Conservation (phyloP, 2,113 vertebrate species). For the Heterocephalus glaber region DNA sequence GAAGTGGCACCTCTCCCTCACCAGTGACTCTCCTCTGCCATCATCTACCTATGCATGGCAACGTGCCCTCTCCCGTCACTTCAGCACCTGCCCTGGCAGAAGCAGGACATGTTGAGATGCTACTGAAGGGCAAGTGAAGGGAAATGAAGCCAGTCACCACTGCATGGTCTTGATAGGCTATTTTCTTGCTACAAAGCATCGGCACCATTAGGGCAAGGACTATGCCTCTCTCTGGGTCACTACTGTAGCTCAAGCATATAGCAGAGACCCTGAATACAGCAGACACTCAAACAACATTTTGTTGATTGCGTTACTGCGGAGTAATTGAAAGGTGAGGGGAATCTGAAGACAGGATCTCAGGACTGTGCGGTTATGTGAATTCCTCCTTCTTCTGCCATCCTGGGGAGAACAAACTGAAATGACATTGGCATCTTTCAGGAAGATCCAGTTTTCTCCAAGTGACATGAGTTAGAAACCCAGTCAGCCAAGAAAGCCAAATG, state of each 20-base stretch:
- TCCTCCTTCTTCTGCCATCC: neutral
- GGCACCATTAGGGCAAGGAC: neutral
- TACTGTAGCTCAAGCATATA: neutral
- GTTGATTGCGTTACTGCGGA: neutral
- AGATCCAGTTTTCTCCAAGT: neutral
- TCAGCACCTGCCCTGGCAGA: neutral
- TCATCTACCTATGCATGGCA: accelerated
- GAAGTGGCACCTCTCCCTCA: too few relatives aligned
- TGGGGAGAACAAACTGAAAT: neutral
- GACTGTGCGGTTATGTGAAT: neutral
- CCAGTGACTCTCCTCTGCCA: neutral
- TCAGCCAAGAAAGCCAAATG: neutral
- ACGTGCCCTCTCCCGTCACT: neutral
- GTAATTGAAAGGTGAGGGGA: neutral
- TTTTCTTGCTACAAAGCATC: neutral
- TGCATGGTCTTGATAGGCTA: neutral
- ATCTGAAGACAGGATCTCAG: neutral
- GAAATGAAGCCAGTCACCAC: neutral
- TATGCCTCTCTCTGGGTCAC: neutral
- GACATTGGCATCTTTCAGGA: neutral
- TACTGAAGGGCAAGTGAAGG: neutral
- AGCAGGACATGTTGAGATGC: neutral
- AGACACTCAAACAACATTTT: neutral
- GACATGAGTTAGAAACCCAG: neutral
- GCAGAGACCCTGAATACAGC: neutral